Conservation (phyloP, 2,797 vertebrate species). For the Cuculus canorus region DNA sequence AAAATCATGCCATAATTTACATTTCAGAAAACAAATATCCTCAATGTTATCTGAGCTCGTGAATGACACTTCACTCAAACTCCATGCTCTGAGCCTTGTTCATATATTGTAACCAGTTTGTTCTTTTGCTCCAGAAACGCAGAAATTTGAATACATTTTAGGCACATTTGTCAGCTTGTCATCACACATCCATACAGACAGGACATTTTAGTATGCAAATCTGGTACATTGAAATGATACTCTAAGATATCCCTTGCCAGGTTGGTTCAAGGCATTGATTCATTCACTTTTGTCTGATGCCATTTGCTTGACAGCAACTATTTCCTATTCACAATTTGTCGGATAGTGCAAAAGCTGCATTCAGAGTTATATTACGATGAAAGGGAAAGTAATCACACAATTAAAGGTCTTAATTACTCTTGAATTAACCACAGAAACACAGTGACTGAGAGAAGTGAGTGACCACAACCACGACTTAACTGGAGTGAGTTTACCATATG, state of each 20-base stretch:
- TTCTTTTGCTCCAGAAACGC: constrained; percentile 8
- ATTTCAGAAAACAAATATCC: not conserved
- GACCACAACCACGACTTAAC: not conserved
- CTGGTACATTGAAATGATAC: not conserved
- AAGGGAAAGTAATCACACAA: not conserved
- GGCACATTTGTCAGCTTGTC: constrained; percentile 25
- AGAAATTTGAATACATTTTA: not conserved
- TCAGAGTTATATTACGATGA: not conserved
- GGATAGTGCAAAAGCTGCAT: not conserved
- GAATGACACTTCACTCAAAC: not conserved
- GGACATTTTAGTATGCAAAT: constrained; percentile 1
- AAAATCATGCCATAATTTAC: not conserved
- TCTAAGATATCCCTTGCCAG: not conserved
- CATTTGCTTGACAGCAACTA: not conserved
- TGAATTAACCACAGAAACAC: not conserved
- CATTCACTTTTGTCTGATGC: not conserved
- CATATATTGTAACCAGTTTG: not conserved
- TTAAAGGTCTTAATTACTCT: not conserved
- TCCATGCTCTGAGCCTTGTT: constrained; percentile 2
- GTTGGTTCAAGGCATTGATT: not conserved
- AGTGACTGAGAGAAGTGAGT: not conserved
- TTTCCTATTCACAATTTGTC: not conserved
- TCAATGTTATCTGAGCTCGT: not conserved
- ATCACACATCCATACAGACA: not conserved
- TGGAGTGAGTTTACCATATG: not conserved